A percentile compares a stretch with the other conserved stretches of the same genome.
Conservation (phyloP, 2,797 vertebrate species). For the Sebastes vulpes region DNA sequence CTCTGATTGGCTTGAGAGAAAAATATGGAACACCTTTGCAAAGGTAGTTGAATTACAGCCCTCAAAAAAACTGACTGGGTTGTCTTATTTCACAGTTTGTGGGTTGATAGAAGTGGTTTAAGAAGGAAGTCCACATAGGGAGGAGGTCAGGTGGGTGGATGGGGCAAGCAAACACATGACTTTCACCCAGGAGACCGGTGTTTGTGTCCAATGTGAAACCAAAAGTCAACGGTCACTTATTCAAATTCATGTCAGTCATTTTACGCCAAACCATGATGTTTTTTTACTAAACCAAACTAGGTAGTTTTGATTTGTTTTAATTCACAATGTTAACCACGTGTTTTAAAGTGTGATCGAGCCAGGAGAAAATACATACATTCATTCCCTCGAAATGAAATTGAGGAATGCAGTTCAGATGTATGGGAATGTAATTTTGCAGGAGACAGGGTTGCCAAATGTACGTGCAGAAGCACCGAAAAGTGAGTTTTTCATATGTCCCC, state of each 20-base stretch:
- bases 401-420: background rate
- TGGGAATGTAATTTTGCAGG: background rate
- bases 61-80: background rate
- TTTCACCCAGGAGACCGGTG: no score
- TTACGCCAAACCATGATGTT: no score
- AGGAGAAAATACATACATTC: background rate
- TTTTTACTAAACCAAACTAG: background rate
- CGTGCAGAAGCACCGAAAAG: background rate
- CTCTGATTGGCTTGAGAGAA: no score
- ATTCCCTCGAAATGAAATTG: background rate
- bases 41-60: no score
- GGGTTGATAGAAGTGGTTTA: background rate
- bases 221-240: background rate
- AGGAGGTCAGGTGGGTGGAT: no score
- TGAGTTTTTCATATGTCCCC: background rate
- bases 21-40: no score
- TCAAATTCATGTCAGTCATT: background rate
- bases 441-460: background rate
- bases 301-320: background rate
- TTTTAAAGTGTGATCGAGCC: accelerated
- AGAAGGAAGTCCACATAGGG: no score
- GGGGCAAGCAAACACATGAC: no score
- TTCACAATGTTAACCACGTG: background rate
- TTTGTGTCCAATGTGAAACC: background rate
- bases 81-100: background rate